Conservation (phyloP, 2,888 invertebrate genomes). For the Mimumesa dahlbomi region DNA sequence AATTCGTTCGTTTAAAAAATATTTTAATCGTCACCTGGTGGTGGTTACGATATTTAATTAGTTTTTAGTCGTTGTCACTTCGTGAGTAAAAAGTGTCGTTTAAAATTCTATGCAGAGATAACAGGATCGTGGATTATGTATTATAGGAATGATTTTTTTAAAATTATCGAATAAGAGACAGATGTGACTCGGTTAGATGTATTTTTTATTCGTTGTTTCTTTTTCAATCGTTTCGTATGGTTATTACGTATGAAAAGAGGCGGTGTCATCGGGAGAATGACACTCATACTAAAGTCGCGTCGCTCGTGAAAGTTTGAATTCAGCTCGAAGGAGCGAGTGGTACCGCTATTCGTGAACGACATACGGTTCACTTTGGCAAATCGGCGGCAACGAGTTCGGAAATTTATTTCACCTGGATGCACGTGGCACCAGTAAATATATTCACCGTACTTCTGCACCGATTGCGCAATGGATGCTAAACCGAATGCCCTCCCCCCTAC, state of each 20-base stretch:
- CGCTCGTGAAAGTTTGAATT: slow-evolving; percentile 63
- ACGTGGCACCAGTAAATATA: slow-evolving; percentile 48
- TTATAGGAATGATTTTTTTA: too few relatives aligned
- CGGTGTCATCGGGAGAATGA: slow-evolving; percentile 38
- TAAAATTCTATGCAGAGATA: too few relatives aligned
- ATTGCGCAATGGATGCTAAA: slow-evolving; percentile 12
- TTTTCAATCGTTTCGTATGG: slow-evolving; percentile 11
- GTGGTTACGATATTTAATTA: too few relatives aligned
- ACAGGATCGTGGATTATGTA: too few relatives aligned
- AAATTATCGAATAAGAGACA: too few relatives aligned
- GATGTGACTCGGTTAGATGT: neutral
- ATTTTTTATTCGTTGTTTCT: neutral
- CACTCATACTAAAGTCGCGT: slow-evolving; percentile 31
- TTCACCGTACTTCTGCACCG: slow-evolving; percentile 9
- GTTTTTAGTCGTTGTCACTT: too few relatives aligned
- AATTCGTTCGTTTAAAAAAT: too few relatives aligned
- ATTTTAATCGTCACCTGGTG: too few relatives aligned
- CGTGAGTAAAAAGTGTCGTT: too few relatives aligned
- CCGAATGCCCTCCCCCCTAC: neutral
- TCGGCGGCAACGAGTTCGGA: slow-evolving; percentile 58
- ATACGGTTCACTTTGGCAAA: slow-evolving; percentile 71
- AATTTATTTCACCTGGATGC: slow-evolving; percentile 49
- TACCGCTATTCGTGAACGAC: slow-evolving; percentile 78
- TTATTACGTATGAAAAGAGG: slow-evolving; percentile 38
- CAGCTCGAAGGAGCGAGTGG: slow-evolving; percentile 57